Evolutionary conservation across 1,140 invertebrate genomes (phyloP).

Genomic region (Pseudomyrmex gracilis): DNA sequence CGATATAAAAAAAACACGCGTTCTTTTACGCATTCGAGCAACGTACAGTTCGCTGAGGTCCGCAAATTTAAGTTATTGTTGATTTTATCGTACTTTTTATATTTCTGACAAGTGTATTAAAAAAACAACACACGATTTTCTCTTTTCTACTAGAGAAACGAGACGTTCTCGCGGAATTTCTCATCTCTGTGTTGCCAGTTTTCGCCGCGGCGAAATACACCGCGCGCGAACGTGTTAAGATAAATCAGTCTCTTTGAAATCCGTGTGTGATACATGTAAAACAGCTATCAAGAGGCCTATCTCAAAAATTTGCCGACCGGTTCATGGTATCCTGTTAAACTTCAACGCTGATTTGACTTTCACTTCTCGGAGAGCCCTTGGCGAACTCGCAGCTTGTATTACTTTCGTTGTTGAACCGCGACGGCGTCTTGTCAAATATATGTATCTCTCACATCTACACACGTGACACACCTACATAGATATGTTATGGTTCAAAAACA

Average conservation of each 20-base stretch:
- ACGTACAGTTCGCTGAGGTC: too few species aligned
- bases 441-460: neutral
- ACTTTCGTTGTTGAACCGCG: constrained; percentile 15
- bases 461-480: neutral
- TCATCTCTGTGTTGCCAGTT: neutral
- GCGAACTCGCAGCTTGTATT: constrained; percentile 53
- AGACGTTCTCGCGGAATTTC: too few species aligned
- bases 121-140: too few species aligned
- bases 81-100: too few species aligned
- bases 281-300: neutral
- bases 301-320: constrained; percentile 56
- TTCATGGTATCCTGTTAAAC: constrained; percentile 76
- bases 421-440: neutral
- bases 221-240: neutral
- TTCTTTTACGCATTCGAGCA: too few species aligned
- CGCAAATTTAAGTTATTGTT: too few species aligned
- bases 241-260: neutral
- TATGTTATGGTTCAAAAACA: too few species aligned
- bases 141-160: too few species aligned
- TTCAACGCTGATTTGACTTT: constrained; percentile 76
- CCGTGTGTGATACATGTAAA: neutral
- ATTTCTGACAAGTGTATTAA: too few species aligned
- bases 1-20: too few species aligned
- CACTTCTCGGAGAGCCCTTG: constrained; percentile 75
- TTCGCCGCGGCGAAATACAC: neutral